Evolutionary conservation across 2,113 vertebrate species (phyloP).

Genomic region (Zapornia atra): DNA sequence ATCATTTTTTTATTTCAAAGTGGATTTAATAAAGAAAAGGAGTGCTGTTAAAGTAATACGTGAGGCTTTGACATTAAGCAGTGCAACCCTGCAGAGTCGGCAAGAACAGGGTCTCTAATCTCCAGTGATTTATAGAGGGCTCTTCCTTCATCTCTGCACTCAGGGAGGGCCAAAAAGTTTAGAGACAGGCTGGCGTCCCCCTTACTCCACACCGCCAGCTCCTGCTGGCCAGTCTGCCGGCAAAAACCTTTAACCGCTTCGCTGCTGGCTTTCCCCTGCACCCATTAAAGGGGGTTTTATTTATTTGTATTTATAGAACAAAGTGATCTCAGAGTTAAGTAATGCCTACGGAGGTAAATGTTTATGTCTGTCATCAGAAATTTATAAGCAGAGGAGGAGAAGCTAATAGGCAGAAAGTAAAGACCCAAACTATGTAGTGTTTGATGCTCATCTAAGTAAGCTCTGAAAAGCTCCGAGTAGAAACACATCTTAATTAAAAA

Average conservation of each 20-base stretch:
- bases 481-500: conserved; percentile 57
- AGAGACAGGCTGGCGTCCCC: conserved; percentile 98
- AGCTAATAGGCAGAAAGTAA: conserved; percentile 46
- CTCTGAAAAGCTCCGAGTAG: conserved; percentile 42
- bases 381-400: conserved; percentile 66
- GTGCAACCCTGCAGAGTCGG: conserved; percentile 87
- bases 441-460: conserved; percentile 58
- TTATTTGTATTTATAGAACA: conserved; percentile 74
- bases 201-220: conserved; percentile 82
- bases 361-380: conserved; percentile 65
- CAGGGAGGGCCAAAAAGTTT: conserved; percentile 91
- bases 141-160: conserved; percentile 90
- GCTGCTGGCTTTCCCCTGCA: conserved; percentile 50
- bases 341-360: conserved; percentile 69
- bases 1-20: conserved; percentile 86
- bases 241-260: conserved; percentile 80
- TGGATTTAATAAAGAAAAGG: conserved; percentile 91
- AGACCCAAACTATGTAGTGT: conserved; percentile 15
- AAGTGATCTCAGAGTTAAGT: conserved; percentile 71
- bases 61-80: conserved; percentile 96
- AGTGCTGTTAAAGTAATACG: conserved; percentile 91
- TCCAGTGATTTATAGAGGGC: conserved; percentile 97
- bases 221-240: conserved; percentile 79
- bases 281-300: conserved; percentile 63
- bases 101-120: conserved; percentile 96